phyloP scores from a whole-genome alignment of 1,140 invertebrate genomes.

The Ruditapes philippinarum region DNA sequence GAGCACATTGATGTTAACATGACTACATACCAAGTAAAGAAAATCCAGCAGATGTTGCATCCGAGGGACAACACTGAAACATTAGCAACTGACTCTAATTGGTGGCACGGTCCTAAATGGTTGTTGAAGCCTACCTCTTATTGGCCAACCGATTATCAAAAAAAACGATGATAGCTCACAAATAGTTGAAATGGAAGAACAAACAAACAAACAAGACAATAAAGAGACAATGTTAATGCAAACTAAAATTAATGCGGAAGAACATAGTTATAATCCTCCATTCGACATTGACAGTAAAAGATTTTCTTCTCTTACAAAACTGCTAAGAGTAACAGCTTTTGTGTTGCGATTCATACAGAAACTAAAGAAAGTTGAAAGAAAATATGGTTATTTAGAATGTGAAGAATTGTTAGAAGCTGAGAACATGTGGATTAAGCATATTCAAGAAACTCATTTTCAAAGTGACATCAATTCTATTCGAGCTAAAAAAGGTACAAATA shows the following conservation, averaged over 20 bases:
- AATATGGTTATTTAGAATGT: background rate
- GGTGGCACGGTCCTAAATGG: slow-evolving; percentile 12
- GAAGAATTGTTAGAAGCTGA: background rate
- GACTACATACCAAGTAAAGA: no score
- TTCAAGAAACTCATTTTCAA: background rate
- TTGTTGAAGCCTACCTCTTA: background rate
- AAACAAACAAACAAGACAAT: no score
- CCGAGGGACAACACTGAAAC: no score
- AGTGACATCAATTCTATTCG: no score
- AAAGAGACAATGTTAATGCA: no score
- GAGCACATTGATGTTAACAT: no score
- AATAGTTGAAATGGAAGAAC: no score
- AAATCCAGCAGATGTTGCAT: slow-evolving; percentile 33
- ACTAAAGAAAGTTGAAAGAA: background rate
- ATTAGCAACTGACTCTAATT: background rate
- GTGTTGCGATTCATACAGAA: background rate
- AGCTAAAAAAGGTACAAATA: no score
- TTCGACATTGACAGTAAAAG: no score
- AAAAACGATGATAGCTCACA: no score
- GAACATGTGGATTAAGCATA: background rate
- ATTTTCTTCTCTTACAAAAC: slow-evolving; percentile 1
- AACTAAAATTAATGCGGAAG: no score
- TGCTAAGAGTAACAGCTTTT: background rate
- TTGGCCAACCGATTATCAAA: background rate
- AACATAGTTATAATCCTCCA: no score